Evolutionary conservation across 2,113 vertebrate species (phyloP).

Genomic region (Psilopsiagon aurifrons): DNA sequence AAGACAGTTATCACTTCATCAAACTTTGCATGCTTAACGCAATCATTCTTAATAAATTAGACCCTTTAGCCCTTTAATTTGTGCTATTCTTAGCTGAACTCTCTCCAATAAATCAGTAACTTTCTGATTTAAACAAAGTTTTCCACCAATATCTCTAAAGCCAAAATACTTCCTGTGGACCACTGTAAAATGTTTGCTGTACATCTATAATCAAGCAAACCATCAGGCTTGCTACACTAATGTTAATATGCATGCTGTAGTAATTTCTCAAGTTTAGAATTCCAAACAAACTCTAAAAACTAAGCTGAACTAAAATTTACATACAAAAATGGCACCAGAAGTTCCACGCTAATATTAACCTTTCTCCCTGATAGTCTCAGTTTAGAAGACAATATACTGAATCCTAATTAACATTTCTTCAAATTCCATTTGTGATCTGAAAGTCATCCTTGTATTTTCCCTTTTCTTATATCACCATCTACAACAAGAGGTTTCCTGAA

Average conservation of each 20-base stretch:
- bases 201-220: not conserved
- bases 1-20: not conserved
- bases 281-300: not conserved
- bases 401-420: not conserved
- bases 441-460: not conserved
- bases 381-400: not conserved
- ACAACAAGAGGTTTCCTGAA: not conserved
- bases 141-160: not conserved
- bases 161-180: not conserved
- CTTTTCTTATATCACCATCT: not conserved
- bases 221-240: not conserved
- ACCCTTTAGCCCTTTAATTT: not conserved
- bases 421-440: not conserved
- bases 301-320: not conserved
- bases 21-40: not conserved
- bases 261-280: not conserved
- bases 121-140: not conserved
- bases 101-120: not conserved
- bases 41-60: not conserved
- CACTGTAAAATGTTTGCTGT: not conserved
- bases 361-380: not conserved
- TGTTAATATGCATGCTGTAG: not conserved
- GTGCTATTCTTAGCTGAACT: not conserved
- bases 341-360: not conserved
- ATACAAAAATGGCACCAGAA: not conserved